A percentile compares a stretch with the other conserved stretches of the same genome.
Evolutionary conservation across 1,140 invertebrate genomes (phyloP).

Genomic region (Pteromalus puparum): DNA sequence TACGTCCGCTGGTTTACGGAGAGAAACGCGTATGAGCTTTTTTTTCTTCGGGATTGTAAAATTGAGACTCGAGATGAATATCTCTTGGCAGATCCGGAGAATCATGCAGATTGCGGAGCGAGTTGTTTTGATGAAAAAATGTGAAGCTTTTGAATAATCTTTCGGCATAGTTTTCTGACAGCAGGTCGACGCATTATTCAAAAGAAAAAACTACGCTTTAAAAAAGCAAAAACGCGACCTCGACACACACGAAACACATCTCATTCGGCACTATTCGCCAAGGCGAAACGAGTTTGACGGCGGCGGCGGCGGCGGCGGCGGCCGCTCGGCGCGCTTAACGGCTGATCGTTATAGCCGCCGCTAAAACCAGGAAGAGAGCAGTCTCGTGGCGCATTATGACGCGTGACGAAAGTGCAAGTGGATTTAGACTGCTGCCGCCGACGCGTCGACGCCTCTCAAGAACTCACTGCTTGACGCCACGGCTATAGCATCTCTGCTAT

Average conservation of each 20-base stretch:
- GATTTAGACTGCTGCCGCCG: constrained; percentile 5
- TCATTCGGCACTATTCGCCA: not conserved
- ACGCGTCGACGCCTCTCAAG: not conserved
- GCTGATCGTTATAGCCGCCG: not conserved
- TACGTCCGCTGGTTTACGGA: not conserved
- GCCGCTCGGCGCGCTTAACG: constrained; percentile 2
- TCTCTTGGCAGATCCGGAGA: not conserved
- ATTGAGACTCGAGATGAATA: not conserved
- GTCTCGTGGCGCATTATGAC: constrained; percentile 34
- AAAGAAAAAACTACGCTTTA: too few relatives aligned
- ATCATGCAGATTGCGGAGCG: not conserved
- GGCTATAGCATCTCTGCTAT: not conserved
- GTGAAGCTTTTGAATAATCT: too few relatives aligned
- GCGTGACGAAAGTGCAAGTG: constrained; percentile 23
- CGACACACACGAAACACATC: not conserved
- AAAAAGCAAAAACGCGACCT: not conserved
- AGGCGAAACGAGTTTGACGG: constrained; percentile 2
- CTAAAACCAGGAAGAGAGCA: not conserved
- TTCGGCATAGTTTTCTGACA: too few relatives aligned
- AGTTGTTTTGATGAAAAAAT: not conserved
- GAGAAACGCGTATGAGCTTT: not conserved
- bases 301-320: too few relatives aligned
- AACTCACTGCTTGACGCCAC: too few relatives aligned
- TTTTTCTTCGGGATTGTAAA: not conserved
- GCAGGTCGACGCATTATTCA: too few relatives aligned